phyloP scores from a whole-genome alignment of 2,113 vertebrate genomes.

The Chrysemys picta region DNA sequence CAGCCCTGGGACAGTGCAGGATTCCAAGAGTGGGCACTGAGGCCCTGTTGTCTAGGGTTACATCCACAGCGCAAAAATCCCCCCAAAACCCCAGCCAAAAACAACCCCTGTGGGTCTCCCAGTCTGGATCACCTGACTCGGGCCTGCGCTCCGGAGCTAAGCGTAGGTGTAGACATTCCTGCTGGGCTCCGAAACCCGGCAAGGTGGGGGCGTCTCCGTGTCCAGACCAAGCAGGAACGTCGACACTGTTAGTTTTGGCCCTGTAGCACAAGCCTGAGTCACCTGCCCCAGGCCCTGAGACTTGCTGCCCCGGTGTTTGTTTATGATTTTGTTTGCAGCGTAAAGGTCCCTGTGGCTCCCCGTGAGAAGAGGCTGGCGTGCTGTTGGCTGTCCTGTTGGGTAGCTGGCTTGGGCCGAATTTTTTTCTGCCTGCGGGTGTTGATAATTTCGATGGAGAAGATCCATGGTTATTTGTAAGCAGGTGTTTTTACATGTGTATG shows the following conservation, averaged over 20 bases:
- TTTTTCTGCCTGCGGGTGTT: too few species aligned
- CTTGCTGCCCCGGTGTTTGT: accelerated
- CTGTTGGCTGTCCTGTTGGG: too few species aligned
- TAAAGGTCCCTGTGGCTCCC: too few species aligned
- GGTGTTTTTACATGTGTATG: neutral
- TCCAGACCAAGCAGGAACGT: too few species aligned
- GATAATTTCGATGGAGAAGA: neutral
- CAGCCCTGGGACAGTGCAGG: too few species aligned
- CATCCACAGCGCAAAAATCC: too few species aligned
- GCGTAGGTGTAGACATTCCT: neutral
- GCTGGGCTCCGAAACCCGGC: too few species aligned
- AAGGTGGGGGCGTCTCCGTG: neutral
- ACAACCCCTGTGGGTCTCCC: neutral
- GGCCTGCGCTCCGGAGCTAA: neutral
- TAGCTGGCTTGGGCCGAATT: neutral
- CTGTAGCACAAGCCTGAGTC: too few species aligned
- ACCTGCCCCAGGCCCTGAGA: neutral
- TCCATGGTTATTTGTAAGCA: neutral
- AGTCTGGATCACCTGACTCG: neutral
- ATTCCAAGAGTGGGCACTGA: neutral
- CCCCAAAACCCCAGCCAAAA: too few species aligned
- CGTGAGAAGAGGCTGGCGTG: too few species aligned
- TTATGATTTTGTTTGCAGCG: too few species aligned
- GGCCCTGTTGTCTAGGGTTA: neutral
- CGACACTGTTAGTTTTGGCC: neutral